Base-by-base conservation (phyloP, 2,113 vertebrate genomes). In the Calyptomena viridis region DNA sequence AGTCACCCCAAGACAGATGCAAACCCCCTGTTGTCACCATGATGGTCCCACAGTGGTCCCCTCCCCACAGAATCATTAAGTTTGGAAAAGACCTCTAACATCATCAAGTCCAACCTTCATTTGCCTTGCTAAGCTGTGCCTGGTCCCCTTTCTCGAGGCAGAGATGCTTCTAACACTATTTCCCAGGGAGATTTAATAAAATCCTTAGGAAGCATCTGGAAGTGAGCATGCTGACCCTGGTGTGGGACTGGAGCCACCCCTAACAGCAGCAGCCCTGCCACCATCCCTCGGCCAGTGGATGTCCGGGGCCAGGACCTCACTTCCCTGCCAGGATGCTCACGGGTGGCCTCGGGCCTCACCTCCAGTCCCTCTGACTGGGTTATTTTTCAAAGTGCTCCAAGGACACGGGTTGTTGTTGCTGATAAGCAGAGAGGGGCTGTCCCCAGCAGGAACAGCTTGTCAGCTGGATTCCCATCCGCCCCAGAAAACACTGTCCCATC, bases 351-450 rank as follows among this genome's bases (percentile, higher is more conserved):
- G 84, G 80, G 63, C 83, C 55, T 95, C 82, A 66, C 47, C 88
- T 90, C 87, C 47, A 30, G 27, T 68, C 52, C 30, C 11, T 14
- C 56, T 14, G 56, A 53, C 49, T 0, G 9, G 46, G 72, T 42
- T 96, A 59, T 94, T 95, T 94, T 93, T 56, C 2, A 2, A 69
- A 93, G 73, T 18, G 1, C 73, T 90, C 68, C 92, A 95, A 95
- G 96, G 94, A 87, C 96, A 90, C 14, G 8, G 37, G 63, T 67
- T 94, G 92, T 79, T 92, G 92, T 62, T 84, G 85, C 64, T 0
- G 79, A 95, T 94, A 96, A 96, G 90, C 85, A 53, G n/a, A 0
- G 5, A 87, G 74, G 75, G 64, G 69, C 94, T 94, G 95, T 80
- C 95, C 95, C 89, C 80, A 63, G 79, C 64, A 89, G 90, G 88